These are phyloP conservation scores for Hippoglossus hippoglossus DNA, from an alignment of 2,797 vertebrate species.

Conservation along the genomic window DNA sequence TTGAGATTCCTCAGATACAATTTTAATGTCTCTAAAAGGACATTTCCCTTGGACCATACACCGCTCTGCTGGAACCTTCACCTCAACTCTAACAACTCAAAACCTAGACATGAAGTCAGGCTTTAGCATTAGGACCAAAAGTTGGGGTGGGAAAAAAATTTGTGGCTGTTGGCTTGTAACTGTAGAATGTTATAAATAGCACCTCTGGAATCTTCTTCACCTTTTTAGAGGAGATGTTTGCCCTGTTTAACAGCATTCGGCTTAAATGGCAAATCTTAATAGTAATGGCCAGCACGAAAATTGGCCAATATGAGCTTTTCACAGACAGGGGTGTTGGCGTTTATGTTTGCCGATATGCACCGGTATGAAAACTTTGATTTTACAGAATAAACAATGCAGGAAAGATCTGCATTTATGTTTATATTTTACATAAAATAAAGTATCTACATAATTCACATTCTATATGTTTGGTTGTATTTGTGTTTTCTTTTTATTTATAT, in stretches of 20 bases:
- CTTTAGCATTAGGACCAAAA: conserved; percentile 11
- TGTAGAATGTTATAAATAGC: conserved; percentile 25
- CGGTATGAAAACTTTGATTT: no score
- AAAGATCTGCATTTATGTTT: no score
- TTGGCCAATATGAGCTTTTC: no score
- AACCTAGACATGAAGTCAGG: conserved; percentile 13
- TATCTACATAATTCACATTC: no score
- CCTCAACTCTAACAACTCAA: conserved; percentile 14
- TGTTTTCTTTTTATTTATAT: no score
- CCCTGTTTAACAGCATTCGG: conserved; percentile 3
- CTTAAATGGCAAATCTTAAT: not conserved
- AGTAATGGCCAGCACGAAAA: no score
- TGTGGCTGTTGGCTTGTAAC: conserved; percentile 10
- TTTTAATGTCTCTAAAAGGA: conserved; percentile 10
- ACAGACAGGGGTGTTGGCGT: no score
- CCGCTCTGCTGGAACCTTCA: conserved; percentile 4
- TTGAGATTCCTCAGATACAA: conserved; percentile 9
- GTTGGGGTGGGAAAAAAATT: conserved; percentile 9
- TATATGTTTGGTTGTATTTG: no score
- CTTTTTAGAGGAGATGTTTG: conserved; percentile 7
- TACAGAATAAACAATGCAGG: no score
- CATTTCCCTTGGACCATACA: conserved; percentile 14
- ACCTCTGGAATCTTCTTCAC: conserved; percentile 11
- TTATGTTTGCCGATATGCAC: no score
- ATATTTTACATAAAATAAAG: no score